Percentiles rank a stretch among this genome's conserved stretches.
Conservation (phyloP, 2,797 vertebrate species). For the Anomalospiza imberbis region DNA sequence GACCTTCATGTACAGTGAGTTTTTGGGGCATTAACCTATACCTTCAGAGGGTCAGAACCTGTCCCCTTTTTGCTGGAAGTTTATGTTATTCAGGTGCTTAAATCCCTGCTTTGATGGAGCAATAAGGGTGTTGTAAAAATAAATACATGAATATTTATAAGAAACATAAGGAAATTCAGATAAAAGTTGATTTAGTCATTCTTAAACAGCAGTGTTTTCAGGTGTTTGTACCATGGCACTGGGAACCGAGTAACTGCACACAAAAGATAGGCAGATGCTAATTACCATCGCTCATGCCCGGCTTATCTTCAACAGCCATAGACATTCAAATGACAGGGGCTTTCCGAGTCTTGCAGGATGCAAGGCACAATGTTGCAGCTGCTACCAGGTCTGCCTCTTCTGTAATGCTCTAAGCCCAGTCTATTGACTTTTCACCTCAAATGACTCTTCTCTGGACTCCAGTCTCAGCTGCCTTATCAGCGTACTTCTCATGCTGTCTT, state of each 20-base stretch:
- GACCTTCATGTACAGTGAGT: neutral
- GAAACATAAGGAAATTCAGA: neutral
- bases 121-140: neutral
- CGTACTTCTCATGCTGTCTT: neutral
- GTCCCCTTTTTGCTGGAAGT: neutral
- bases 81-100: neutral
- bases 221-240: neutral
- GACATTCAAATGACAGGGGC: neutral
- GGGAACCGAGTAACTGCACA: neutral
- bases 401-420: neutral
- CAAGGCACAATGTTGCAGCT: neutral
- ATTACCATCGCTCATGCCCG: neutral
- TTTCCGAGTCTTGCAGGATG: neutral
- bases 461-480: neutral
- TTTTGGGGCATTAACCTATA: neutral
- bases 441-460: neutral
- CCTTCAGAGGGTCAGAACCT: neutral
- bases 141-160: conserved; percentile 9
- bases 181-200: neutral
- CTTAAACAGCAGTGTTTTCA: neutral
- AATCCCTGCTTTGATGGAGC: neutral
- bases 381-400: neutral
- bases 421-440: neutral
- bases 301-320: neutral
- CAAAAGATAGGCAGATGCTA: neutral